A percentile compares a stretch with the other conserved stretches of the same genome.
Evolutionary conservation across 2,113 vertebrate species (phyloP).

Genomic region (Alosa alosa): DNA sequence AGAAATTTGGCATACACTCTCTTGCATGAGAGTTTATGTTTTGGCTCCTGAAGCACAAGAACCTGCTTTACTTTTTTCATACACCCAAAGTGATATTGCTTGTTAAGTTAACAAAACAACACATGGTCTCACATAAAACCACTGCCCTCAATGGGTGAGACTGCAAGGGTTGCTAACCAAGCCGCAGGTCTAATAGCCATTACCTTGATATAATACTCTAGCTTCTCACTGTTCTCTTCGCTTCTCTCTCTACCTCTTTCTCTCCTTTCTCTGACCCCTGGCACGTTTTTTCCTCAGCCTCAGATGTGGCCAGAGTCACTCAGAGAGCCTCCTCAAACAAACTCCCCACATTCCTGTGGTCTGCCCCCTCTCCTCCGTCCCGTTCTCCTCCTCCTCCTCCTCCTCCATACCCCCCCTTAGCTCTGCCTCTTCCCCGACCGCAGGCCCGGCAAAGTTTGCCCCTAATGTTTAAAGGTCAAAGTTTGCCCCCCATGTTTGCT

Average conservation of each 20-base stretch:
- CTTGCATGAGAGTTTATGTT: too few species aligned
- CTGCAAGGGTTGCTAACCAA: too few species aligned
- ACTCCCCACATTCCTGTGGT: constrained; percentile 41
- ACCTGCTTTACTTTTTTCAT: too few species aligned
- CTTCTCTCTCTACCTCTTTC: background rate
- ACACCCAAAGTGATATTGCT: too few species aligned
- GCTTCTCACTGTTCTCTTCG: background rate
- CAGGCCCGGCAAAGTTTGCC: background rate
- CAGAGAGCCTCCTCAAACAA: constrained; percentile 36
- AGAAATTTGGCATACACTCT: too few species aligned
- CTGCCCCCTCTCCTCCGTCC: background rate
- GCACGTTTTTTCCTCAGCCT: constrained; percentile 14
- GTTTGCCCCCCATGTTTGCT: background rate
- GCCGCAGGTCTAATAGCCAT: background rate
- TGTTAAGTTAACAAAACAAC: background rate
- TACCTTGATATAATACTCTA: background rate
- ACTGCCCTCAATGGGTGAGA: background rate
- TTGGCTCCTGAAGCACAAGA: too few species aligned
- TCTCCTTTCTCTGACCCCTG: constrained; percentile 27
- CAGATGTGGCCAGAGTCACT: constrained; percentile 27
- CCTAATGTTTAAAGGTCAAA: too few species aligned
- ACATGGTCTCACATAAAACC: background rate
- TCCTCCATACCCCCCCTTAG: constrained; percentile 27
- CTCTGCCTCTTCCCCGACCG: background rate
- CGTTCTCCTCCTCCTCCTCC: constrained; percentile 17